Base-by-base conservation (phyloP, 2,888 invertebrate species). In the Hydrotaea cyrtoneurina region DNA sequence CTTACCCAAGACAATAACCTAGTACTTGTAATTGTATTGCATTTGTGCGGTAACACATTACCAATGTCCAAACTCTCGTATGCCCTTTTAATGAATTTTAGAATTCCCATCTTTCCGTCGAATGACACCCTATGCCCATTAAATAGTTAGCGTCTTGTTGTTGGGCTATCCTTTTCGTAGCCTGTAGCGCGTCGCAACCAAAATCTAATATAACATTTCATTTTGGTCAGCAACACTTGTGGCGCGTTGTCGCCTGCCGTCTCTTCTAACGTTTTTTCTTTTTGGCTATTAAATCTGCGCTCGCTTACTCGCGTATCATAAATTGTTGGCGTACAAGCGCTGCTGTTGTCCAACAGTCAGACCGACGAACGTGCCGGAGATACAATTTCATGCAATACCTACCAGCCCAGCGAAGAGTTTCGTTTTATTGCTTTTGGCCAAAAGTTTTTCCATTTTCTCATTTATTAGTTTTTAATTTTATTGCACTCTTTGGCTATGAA, bases 401-500 rank as follows among this genome's bases (percentile, higher is more conserved):
- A 31, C 31, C 31, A 69, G 21, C 13, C 31, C 2, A 31, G 31
- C 8, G n/a, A 2, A n/a, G 3, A n/a, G 53, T 11, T 31, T n/a
- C n/a, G n/a, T n/a, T 72, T 72, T 72, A 36, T 72, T 53, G 72
- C 72, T 73, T 55, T 55, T 55, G 73, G 73, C 36, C 11, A 73
- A 73, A 73, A 73, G 73, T 73, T 73, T 55, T 78, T 74, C 11
- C 39, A 31, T 80, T 50, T 74, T 74, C 78, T 73, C 82, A 75
- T 78, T 78, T 78, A 79, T 78, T 80, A 75, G 69, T 69, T 83
- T 79, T 72, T 50, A 79, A 57, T 83, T 83, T 79, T 79, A 79
- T 71, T 79, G 79, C 78, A 75, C 79, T 80, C 64, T 80, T 55
- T 43, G 71, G 64, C 11, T 43, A 19, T 21, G n/a, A 59, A 66